Base-by-base conservation (phyloP, 1,140 invertebrate genomes). In the Hetaerina americana region DNA sequence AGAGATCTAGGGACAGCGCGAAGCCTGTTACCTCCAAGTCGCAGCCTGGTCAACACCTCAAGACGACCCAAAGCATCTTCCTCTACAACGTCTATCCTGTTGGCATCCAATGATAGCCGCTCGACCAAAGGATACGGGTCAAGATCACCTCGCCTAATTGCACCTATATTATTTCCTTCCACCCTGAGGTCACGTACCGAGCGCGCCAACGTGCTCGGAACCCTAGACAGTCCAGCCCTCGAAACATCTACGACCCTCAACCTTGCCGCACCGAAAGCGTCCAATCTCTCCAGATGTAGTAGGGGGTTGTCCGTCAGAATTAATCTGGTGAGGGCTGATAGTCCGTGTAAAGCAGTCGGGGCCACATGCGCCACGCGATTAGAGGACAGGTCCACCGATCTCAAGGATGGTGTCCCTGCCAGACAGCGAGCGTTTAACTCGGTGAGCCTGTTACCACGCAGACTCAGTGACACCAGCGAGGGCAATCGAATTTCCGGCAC, bases 61-160 rank as follows among this genome's bases (percentile, higher is more conserved):
- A 95, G 79, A 31, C 93, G 84, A 0, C 92, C 92, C 26, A 97
- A 81, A 0, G 94, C 92, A 76, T 95, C 92, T 29, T 96, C 92
- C 80, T 95, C 93, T 5, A 97, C 86, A 2, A 86, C 82, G 57
- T 81, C 81, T 27, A 97, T 85, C 72, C 85, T 82, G 77, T 96
- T 96, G 70, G 90, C 85, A 26, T 91, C 91, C 29, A 97, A 85
- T 77, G 94, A 90, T 26, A 97, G 79, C 27, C 91, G 84, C 73
- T 89, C 89, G 10, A 97, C 79, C 22, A 94, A 80, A 0, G 93
- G 93, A 79, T 95, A 96, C 74, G 92, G 93, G 76, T 94, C 92
- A 71, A 97, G 84, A 76, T 95, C 92, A n/a, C 92, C 92, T 75
- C 91, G 87, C 57, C 87, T 85, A 22, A 97, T 88, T 0, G 85